Conservation (phyloP, 2,113 vertebrate genomes). For the Oxygymnocypris stewartii region DNA sequence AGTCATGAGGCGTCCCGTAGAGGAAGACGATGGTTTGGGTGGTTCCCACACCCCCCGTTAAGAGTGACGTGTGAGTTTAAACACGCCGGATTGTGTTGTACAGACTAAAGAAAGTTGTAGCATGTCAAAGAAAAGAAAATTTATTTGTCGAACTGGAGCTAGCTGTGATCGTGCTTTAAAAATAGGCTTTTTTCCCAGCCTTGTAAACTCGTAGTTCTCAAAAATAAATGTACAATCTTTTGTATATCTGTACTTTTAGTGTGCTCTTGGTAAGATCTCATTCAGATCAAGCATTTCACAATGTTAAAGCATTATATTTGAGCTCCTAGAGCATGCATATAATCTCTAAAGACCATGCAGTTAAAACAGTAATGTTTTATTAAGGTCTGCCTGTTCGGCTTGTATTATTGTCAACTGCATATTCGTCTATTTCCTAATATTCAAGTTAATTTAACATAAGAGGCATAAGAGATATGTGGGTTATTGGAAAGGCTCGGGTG, state of each 20-base stretch:
- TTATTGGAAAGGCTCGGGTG: constrained; percentile 57
- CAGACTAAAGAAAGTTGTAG: constrained; percentile 20
- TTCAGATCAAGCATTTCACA: constrained; percentile 59
- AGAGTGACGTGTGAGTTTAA: not conserved
- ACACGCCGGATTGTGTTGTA: constrained; percentile 6
- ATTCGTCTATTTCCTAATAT: constrained; percentile 64
- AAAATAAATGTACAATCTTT: constrained; percentile 24
- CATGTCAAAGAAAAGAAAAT: constrained; percentile 8
- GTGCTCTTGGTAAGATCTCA: constrained; percentile 25
- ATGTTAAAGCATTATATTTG: constrained; percentile 65
- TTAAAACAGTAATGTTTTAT: constrained; percentile 76
- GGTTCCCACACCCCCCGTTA: not conserved
- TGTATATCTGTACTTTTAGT: constrained; percentile 32
- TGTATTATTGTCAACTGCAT: constrained; percentile 61
- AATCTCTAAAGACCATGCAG: constrained; percentile 68
- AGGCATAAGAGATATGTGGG: constrained; percentile 52
- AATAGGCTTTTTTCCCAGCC: not conserved
- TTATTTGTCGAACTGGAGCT: not conserved
- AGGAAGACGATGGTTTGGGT: not conserved
- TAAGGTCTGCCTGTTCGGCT: constrained; percentile 63
- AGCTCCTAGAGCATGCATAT: constrained; percentile 77
- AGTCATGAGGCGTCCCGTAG: not conserved
- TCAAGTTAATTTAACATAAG: constrained; percentile 62
- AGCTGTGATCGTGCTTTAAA: constrained; percentile 37
- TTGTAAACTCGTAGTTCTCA: not conserved